Base-by-base conservation (phyloP, 2,888 invertebrate genomes). In the Drosophila mettleri region DNA sequence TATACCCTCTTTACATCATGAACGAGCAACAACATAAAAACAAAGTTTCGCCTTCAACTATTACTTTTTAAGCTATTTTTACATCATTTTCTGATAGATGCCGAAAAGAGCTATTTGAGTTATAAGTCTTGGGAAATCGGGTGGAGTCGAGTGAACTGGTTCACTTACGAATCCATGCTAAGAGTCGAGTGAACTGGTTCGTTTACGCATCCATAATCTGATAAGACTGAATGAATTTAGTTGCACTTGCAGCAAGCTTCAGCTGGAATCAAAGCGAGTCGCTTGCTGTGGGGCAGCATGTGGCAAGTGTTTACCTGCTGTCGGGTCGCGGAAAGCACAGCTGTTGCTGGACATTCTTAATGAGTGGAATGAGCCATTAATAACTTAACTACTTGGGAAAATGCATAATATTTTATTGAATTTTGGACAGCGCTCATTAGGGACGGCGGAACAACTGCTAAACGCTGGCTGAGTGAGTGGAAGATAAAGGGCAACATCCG, bases 401-500 rank as follows among this genome's bases (percentile, higher is more conserved):
- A 70, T 75, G 55, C 57, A 75, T 75, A 75, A 71, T 53, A 64
- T 59, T 71, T 46, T 31, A 33, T 53, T 67, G 36, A 52, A 78
- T 68, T 68, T 80, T 69, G 72, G 80, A 80, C 78, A 80, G 74
- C 29, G 61, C 58, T 83, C 77, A 80, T 83, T 74, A 71, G 65
- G 33, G 22, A n/a, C n/a, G 22, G 45, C 27, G n/a, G n/a, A n/a
- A n/a, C 41, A 58, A 70, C 64, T 69, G 65, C 38, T 57, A 36
- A 65, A 24, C 24, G 53, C 29, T 16, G 10, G 57, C 43, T 34
- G 24, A 48, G 18, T 36, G 29, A 52, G 52, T 49, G 52, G n/a
- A 53, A 31, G 74, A 52, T 74, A 74, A 72, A 71, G 75, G 85
- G 74, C 78, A 73, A 86, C 86, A 76, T 85, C 85, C 86, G 84